phyloP scores from a whole-genome alignment of 1,140 invertebrate genomes.

The Hypothenemus hampei region DNA sequence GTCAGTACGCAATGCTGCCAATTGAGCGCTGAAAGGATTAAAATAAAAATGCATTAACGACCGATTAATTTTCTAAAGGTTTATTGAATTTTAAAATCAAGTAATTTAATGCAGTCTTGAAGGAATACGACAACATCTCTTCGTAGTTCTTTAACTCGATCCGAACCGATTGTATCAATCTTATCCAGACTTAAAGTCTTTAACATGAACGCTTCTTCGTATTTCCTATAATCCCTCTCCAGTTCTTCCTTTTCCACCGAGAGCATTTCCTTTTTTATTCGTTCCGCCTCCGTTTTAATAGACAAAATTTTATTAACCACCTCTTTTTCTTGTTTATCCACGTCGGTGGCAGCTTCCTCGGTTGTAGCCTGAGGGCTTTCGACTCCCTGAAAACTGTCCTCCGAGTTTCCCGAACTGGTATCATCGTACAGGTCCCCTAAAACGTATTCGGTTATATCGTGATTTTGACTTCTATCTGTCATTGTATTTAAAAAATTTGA shows the following conservation, averaged over 20 bases:
- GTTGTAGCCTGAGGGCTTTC: neutral
- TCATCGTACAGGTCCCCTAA: constrained; percentile 12
- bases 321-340: neutral
- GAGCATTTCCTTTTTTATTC: constrained; percentile 16
- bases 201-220: constrained; percentile 27
- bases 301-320: constrained; percentile 13
- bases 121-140: constrained; percentile 27
- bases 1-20: constrained; percentile 40
- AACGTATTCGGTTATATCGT: constrained; percentile 14
- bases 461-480: neutral
- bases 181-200: constrained; percentile 30
- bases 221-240: constrained; percentile 16
- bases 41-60: neutral
- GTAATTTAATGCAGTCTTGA: constrained; percentile 29
- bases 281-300: constrained; percentile 22
- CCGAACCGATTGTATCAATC: constrained; percentile 22
- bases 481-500: too few relatives aligned
- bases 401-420: constrained; percentile 1
- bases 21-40: constrained; percentile 46
- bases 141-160: constrained; percentile 20
- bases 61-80: neutral
- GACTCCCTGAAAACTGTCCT: neutral
- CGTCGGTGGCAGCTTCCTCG: neutral
- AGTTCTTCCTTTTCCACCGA: constrained; percentile 7
- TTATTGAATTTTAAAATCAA: constrained; percentile 27